These are phyloP conservation scores for Pseudomyrmex concolor DNA, from an alignment of 1,140 invertebrate genomes.

Conservation along the genomic window DNA sequence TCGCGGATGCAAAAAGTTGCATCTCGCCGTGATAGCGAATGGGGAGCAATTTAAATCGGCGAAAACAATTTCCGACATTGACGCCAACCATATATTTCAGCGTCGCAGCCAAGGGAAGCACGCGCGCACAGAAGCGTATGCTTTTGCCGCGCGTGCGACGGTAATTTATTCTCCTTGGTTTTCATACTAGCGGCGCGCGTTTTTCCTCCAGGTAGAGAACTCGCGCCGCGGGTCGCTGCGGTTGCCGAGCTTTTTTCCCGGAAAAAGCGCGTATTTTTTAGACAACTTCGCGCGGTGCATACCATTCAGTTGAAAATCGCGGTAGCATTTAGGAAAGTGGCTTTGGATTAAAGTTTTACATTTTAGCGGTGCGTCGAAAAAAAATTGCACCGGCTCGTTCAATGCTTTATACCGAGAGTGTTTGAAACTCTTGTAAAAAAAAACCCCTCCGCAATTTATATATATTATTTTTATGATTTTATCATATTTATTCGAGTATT, in stretches of 20 bases:
- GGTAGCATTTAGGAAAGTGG: background rate
- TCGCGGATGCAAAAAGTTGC: slow-evolving; percentile 4
- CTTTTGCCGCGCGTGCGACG: slow-evolving; percentile 29
- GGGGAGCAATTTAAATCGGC: background rate
- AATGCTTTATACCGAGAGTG: no score
- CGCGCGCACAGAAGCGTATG: background rate
- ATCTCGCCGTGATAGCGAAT: background rate
- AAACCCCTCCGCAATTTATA: no score
- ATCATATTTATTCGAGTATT: background rate
- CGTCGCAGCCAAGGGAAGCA: slow-evolving; percentile 18
- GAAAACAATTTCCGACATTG: slow-evolving; percentile 54
- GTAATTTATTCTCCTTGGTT: slow-evolving; percentile 51
- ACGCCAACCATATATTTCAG: slow-evolving; percentile 39
- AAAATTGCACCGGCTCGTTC: no score
- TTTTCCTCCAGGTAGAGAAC: slow-evolving; percentile 10
- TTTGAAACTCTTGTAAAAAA: no score
- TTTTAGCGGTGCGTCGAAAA: background rate
- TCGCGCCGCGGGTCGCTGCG: background rate
- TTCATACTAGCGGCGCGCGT: background rate
- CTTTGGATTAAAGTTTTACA: background rate
- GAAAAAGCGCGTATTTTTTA: background rate
- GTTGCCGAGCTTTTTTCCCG: slow-evolving; percentile 30
- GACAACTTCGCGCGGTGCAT: slow-evolving; percentile 8
- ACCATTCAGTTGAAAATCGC: slow-evolving; percentile 18
- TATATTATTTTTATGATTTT: no score